Percentiles rank a stretch among this genome's conserved stretches.
phyloP scores from a whole-genome alignment of 2,888 invertebrate species.

The Dolichopus griseipennis region DNA sequence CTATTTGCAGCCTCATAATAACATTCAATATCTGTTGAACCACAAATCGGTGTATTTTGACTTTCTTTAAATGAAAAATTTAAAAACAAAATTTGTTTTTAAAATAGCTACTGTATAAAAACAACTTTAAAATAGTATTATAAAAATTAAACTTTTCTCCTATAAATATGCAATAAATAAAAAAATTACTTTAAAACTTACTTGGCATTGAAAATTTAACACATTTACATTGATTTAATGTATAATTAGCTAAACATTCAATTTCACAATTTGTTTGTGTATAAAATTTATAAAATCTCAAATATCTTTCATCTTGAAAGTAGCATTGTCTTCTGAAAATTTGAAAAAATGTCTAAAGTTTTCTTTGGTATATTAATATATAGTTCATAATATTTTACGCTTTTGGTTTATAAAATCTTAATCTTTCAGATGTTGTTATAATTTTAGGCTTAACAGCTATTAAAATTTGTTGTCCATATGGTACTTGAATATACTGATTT shows the following conservation, averaged over 20 bases:
- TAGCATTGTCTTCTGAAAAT: slow-evolving; percentile 53
- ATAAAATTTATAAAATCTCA: slow-evolving; percentile 57
- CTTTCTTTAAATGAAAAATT: slow-evolving; percentile 22
- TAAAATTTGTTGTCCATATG: slow-evolving; percentile 57
- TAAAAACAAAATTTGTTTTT: neutral
- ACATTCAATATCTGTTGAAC: slow-evolving; percentile 40
- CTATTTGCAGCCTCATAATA: slow-evolving; percentile 36
- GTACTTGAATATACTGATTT: slow-evolving; percentile 58
- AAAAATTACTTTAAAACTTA: slow-evolving; percentile 7
- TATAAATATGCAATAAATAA: neutral
- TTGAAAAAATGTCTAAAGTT: neutral
- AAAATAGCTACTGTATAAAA: neutral
- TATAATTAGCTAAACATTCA: slow-evolving; percentile 62
- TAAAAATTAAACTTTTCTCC: neutral
- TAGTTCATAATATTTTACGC: slow-evolving; percentile 31
- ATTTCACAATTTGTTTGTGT: slow-evolving; percentile 64
- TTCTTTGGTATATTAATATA: slow-evolving; percentile 17
- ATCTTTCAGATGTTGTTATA: slow-evolving; percentile 60
- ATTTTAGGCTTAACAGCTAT: slow-evolving; percentile 63
- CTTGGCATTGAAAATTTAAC: slow-evolving; percentile 62
- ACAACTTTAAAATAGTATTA: neutral
- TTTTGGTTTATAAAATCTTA: slow-evolving; percentile 50
- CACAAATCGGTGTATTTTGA: slow-evolving; percentile 38
- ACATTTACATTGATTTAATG: slow-evolving; percentile 54
- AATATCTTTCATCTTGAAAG: slow-evolving; percentile 54